Conservation (phyloP, 2,888 invertebrate species). For the Cabera pusaria region DNA sequence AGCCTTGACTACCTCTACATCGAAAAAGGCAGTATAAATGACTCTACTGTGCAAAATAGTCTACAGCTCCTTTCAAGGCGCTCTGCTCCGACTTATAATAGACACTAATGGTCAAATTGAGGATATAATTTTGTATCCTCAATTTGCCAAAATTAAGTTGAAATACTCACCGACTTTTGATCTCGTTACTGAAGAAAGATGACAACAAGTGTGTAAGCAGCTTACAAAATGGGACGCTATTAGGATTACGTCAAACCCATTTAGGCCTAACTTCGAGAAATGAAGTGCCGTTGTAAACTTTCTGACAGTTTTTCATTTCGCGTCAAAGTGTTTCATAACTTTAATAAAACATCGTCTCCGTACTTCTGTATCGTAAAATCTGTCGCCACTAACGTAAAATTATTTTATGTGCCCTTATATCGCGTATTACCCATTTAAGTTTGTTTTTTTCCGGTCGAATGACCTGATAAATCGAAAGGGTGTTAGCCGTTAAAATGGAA, state of each 20-base stretch:
- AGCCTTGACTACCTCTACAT: too few species aligned
- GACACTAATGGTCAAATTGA: too few species aligned
- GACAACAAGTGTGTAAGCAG: constrained; percentile 19
- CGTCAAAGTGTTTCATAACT: constrained; percentile 30
- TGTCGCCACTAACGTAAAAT: constrained; percentile 55
- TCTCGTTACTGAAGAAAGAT: constrained; percentile 13
- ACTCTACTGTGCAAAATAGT: too few species aligned
- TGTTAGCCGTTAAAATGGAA: constrained; percentile 25
- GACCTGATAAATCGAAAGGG: constrained; percentile 32
- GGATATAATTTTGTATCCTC: too few species aligned
- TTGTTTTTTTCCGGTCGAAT: constrained; percentile 37
- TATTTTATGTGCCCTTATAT: constrained; percentile 51
- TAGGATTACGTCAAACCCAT: constrained; percentile 33
- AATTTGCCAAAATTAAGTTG: too few species aligned
- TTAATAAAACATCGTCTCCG: constrained; percentile 32
- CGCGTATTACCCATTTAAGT: constrained; percentile 49
- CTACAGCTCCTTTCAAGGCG: too few species aligned
- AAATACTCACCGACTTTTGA: too few species aligned
- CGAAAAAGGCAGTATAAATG: too few species aligned
- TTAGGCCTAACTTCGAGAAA: constrained; percentile 24
- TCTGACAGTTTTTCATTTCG: constrained; percentile 32
- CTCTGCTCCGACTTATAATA: too few species aligned
- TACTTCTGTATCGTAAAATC: constrained; percentile 49
- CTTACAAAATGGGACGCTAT: constrained; percentile 28
- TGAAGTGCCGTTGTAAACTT: constrained; percentile 28